Percentiles rank a stretch among this genome's conserved stretches.
Conservation (phyloP, 2,113 vertebrate species). For the Seriola dumerili region DNA sequence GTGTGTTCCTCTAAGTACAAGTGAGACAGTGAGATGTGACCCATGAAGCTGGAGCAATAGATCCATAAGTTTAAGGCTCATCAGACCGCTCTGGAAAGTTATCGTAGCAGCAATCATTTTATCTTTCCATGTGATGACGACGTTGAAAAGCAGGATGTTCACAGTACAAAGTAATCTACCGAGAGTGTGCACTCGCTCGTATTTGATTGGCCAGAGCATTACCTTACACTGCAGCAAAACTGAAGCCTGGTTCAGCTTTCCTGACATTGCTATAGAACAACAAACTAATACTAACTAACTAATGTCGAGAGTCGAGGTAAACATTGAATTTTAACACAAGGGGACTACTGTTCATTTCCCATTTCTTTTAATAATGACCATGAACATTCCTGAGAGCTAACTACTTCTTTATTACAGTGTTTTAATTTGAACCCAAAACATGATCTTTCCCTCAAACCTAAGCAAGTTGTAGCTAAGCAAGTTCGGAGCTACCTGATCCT, state of each 20-base stretch:
- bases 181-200: not conserved
- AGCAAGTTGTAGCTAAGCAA: too few relatives aligned
- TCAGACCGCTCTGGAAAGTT: not conserved
- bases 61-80: not conserved
- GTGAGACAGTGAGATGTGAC: not conserved
- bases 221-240: not conserved
- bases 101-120: not conserved
- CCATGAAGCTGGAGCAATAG: not conserved
- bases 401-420: not conserved
- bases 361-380: not conserved
- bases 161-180: not conserved
- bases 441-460: not conserved
- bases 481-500: too few relatives aligned
- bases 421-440: not conserved
- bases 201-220: not conserved
- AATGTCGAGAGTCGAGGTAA: too few relatives aligned
- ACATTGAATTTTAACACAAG: not conserved
- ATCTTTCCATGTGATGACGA: not conserved
- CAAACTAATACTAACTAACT: too few relatives aligned
- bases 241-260: not conserved
- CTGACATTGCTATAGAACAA: too few relatives aligned
- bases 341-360: not conserved
- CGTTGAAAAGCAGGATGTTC: not conserved
- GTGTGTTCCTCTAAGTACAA: not conserved
- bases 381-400: not conserved